phyloP scores from a whole-genome alignment of 2,113 vertebrate species.

The Empidonax traillii region DNA sequence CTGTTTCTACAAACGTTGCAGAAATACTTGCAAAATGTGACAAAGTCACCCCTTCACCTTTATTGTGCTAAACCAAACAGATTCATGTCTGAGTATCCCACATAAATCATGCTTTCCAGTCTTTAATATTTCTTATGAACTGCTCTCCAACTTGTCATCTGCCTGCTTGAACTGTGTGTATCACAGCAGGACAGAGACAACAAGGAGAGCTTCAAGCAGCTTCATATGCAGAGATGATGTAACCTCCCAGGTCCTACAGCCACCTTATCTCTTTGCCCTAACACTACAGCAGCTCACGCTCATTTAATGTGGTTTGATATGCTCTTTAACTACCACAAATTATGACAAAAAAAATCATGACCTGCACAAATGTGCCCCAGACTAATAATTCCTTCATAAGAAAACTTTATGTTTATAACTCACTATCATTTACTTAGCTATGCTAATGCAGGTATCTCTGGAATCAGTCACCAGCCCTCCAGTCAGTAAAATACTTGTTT shows the following conservation, averaged over 20 bases:
- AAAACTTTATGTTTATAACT: not conserved
- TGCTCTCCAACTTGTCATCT: not conserved
- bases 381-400: not conserved
- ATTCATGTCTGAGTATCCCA: not conserved
- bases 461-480: not conserved
- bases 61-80: not conserved
- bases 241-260: not conserved
- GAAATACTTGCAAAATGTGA: not conserved
- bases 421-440: not conserved
- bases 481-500: not conserved
- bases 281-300: not conserved
- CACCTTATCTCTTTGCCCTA: not conserved
- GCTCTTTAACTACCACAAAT: not conserved
- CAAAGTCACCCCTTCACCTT: slow-evolving; percentile 2
- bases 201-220: not conserved
- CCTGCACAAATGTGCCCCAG: not conserved
- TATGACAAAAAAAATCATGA: not conserved
- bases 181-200: not conserved
- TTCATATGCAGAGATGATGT: not conserved
- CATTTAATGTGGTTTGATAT: not conserved
- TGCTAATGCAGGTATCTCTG: not conserved
- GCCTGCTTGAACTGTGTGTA: not conserved
- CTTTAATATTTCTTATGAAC: not conserved
- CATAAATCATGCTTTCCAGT: not conserved
- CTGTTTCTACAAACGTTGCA: not conserved